These are phyloP conservation scores for Platysteira castanea DNA, from an alignment of 2,113 vertebrate genomes.

Conservation along the genomic window DNA sequence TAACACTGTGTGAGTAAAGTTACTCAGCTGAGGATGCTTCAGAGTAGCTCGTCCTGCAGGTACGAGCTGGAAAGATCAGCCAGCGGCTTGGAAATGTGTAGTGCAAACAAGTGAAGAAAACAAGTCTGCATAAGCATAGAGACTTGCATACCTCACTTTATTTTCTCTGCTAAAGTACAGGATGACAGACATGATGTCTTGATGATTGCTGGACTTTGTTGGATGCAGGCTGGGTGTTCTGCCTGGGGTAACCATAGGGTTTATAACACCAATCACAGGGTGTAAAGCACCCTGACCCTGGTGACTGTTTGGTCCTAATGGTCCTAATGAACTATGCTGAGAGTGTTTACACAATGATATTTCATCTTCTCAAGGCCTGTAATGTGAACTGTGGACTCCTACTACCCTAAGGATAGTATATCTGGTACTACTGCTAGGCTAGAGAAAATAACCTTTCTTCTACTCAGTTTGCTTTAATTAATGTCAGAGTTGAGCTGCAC, in stretches of 20 bases:
- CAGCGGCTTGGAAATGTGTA: not conserved
- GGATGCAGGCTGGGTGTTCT: not conserved
- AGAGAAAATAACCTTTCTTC: slow-evolving; percentile 5
- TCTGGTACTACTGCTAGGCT: not conserved
- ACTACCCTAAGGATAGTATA: not conserved
- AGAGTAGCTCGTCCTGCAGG: not conserved
- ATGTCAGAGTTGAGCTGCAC: not conserved
- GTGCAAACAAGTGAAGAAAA: slow-evolving; percentile 4
- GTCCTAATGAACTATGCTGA: not conserved
- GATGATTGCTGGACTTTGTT: not conserved
- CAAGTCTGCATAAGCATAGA: not conserved
- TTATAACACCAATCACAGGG: not conserved
- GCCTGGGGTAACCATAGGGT: not conserved
- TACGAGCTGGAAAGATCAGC: not conserved
- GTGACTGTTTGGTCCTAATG: not conserved
- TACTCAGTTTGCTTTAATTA: not conserved
- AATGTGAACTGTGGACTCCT: slow-evolving; percentile 28
- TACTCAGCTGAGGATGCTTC: not conserved
- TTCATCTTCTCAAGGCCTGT: slow-evolving; percentile 10
- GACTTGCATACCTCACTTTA: not conserved
- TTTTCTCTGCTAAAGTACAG: not conserved
- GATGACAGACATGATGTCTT: not conserved
- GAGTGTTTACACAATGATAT: not conserved
- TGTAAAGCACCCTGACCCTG: not conserved
- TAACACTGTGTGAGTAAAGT: not conserved